Evolutionary conservation across 2,888 invertebrate species (phyloP).

Genomic region (Stenotaenia linearis): DNA sequence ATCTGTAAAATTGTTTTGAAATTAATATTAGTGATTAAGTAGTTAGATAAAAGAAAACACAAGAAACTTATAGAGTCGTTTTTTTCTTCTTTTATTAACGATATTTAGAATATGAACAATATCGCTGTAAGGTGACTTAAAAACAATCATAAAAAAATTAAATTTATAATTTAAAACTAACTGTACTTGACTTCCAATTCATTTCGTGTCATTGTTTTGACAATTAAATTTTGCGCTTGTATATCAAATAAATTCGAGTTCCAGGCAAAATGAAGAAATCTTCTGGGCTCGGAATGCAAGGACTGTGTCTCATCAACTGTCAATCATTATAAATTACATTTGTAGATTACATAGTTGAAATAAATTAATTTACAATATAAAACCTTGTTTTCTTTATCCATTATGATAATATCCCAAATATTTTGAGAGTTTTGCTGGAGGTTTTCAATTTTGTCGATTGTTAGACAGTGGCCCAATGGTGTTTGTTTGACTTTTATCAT

Average conservation of each 20-base stretch:
- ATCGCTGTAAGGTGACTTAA: neutral
- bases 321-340: neutral
- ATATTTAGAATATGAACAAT: neutral
- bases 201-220: neutral
- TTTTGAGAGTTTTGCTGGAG: neutral
- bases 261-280: neutral
- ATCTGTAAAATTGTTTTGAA: neutral
- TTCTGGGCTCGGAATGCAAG: neutral
- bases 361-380: neutral
- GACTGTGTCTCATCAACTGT: neutral
- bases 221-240: neutral
- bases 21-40: neutral
- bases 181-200: neutral
- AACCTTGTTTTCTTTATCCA: neutral
- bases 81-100: neutral
- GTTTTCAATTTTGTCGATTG: constrained; percentile 11
- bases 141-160: neutral
- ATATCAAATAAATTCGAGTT: constrained; percentile 3
- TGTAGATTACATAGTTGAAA: neutral
- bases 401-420: neutral
- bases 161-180: neutral
- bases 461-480: neutral
- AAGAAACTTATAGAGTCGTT: neutral
- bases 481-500: neutral
- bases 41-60: neutral